These are phyloP conservation scores for Cebidichthys violaceus DNA, from an alignment of 2,113 vertebrate genomes.

Conservation along the genomic window DNA sequence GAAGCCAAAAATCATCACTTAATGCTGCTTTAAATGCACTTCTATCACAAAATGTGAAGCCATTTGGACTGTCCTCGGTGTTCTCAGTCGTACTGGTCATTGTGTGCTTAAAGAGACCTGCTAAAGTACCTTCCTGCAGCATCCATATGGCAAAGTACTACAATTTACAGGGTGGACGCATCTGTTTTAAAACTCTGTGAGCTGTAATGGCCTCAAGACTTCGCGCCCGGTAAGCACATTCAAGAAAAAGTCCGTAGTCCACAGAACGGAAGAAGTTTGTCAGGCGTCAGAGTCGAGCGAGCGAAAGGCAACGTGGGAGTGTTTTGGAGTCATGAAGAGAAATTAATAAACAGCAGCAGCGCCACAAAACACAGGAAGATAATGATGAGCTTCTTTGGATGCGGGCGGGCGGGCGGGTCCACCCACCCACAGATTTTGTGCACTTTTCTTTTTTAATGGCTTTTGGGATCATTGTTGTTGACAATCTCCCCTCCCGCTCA, in stretches of 20 bases:
- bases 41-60: not conserved
- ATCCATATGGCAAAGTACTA: not conserved
- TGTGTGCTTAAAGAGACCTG: not conserved
- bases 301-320: conserved; percentile 16
- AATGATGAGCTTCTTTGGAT: conserved; percentile 51
- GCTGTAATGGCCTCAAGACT: not conserved
- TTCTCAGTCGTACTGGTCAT: not conserved
- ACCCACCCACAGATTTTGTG: conserved; percentile 37
- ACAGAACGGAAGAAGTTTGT: conserved; percentile 21
- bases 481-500: conserved; percentile 28
- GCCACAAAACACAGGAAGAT: conserved; percentile 35
- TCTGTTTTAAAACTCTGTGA: conserved; percentile 2
- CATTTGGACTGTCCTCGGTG: no score
- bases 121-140: not conserved
- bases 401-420: conserved; percentile 29
- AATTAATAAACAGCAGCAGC: conserved; percentile 46
- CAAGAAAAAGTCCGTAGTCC: not conserved
- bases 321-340: conserved; percentile 37
- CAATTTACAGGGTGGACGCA: not conserved
- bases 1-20: not conserved
- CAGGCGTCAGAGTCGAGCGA: conserved; percentile 36
- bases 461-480: conserved; percentile 48
- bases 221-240: conserved; percentile 15
- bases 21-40: not conserved
- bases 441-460: conserved; percentile 51